A percentile compares a stretch with the other conserved stretches of the same genome.
phyloP scores from a whole-genome alignment of 1,140 invertebrate genomes.

The Orchestia grillus region DNA sequence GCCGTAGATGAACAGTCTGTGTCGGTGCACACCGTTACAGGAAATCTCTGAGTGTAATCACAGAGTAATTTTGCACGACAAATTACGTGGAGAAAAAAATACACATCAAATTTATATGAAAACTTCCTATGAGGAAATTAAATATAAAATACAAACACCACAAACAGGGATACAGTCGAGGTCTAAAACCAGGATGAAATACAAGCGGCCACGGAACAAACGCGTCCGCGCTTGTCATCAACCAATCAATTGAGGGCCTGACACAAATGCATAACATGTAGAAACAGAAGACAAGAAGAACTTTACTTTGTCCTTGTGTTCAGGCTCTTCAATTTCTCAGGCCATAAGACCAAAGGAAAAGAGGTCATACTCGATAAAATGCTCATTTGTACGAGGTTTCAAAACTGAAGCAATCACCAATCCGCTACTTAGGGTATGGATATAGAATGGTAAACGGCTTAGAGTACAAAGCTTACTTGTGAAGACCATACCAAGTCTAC shows the following conservation, averaged over 20 bases:
- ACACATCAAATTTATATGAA: not conserved
- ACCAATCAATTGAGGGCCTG: not conserved
- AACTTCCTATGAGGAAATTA: not conserved
- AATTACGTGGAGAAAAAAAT: not conserved
- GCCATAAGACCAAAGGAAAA: not conserved
- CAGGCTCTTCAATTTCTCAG: not conserved
- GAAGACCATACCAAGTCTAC: not conserved
- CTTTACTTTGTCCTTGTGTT: not conserved
- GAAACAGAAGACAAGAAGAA: too few species aligned
- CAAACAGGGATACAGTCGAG: too few species aligned
- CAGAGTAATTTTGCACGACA: not conserved
- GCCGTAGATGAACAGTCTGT: not conserved
- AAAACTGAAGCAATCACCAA: not conserved
- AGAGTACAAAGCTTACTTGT: not conserved
- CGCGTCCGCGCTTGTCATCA: not conserved
- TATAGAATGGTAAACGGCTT: not conserved
- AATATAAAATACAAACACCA: not conserved
- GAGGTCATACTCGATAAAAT: not conserved
- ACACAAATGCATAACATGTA: too few species aligned
- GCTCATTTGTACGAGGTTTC: not conserved
- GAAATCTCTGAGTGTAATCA: not conserved
- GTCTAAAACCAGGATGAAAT: not conserved
- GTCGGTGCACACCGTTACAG: not conserved
- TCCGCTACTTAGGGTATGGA: not conserved
- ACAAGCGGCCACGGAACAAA: too few species aligned